Evolutionary conservation across 1,140 invertebrate species (phyloP).

Genomic region (Achroia grisella): DNA sequence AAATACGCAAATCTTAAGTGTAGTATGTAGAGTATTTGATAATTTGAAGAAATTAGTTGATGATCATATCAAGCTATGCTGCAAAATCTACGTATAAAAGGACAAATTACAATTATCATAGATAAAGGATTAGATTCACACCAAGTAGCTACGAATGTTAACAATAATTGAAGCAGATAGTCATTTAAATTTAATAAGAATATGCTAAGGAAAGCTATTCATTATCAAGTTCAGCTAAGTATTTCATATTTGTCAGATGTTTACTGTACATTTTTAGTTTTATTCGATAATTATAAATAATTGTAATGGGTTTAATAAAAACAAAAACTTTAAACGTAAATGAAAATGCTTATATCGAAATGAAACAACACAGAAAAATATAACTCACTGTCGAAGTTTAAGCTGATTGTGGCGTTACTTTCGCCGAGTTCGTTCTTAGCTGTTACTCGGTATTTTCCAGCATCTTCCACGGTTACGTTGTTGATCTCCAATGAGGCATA

Average conservation of each 20-base stretch:
- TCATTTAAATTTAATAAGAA: background rate
- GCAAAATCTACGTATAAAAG: conserved; percentile 51
- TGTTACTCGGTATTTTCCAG: conserved; percentile 97
- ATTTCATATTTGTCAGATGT: too few relatives aligned
- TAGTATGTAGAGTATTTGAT: conserved; percentile 42
- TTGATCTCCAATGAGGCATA: conserved; percentile 93
- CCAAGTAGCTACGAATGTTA: conserved; percentile 14
- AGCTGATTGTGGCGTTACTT: conserved; percentile 95
- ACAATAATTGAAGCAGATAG: conserved; percentile 3
- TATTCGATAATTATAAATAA: too few relatives aligned
- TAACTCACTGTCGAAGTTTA: conserved; percentile 98
- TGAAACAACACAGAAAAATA: background rate
- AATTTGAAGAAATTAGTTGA: conserved; percentile 50
- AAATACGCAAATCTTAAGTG: conserved; percentile 23
- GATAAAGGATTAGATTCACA: conserved; percentile 42
- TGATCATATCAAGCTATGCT: conserved; percentile 54
- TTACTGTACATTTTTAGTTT: too few relatives aligned
- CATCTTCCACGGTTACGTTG: conserved; percentile 96
- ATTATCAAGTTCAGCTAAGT: too few relatives aligned
- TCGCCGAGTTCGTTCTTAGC: conserved; percentile 97
- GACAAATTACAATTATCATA: conserved; percentile 21
- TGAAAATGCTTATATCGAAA: too few relatives aligned
- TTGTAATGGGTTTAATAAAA: too few relatives aligned
- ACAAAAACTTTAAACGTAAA: too few relatives aligned
- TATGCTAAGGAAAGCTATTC: background rate